Base-by-base conservation (phyloP, 2,888 invertebrate genomes). In the Anthrax anthrax region DNA sequence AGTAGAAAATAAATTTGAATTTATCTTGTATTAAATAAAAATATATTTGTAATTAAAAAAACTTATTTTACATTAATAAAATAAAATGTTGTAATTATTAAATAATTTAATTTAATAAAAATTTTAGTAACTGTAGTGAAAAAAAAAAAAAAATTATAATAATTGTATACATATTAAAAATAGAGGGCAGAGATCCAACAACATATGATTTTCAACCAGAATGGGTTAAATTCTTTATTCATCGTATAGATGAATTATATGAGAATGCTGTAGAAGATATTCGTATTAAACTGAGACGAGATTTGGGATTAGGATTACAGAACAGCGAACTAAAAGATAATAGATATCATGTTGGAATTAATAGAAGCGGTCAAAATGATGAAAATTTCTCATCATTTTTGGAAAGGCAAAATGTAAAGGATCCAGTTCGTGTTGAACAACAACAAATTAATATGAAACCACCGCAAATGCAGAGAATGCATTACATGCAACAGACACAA, bases 141-240 rank as follows among this genome's bases (percentile, higher is more conserved):
- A n/a, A n/a, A n/a, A n/a, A n/a, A n/a, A n/a, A n/a, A n/a, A n/a
- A n/a, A n/a, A n/a, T n/a, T n/a, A n/a, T n/a, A n/a, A n/a, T n/a
- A n/a, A n/a, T n/a, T n/a, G n/a, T n/a, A n/a, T n/a, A n/a, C 13
- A 38, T 38, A 17, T 9, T 38, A 36, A 14, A 36, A 36, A 36
- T n/a, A n/a, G 55, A 58, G 42, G 63, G 64, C 10, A 52, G 60
- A 39, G 84, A 89, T 59, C 79, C 84, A 8, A 72, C 78, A 10
- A 78, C 78, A 47, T 79, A 87, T 60, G 85, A 90, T 61, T 89
- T 84, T 64, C 87, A 87, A 58, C 84, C 84, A 4, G 89, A 89
- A 59, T 90, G 89, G 89, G 84, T 87, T 44, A 67, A 76, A 43
- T 87, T 77, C 64, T 88, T 89, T 81, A 84, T 84, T 55, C 74